Evolutionary conservation across 2,888 invertebrate species (phyloP), one percentile per base, ranked within the genome.

Genomic region (Hypercompe scribonia): DNA sequence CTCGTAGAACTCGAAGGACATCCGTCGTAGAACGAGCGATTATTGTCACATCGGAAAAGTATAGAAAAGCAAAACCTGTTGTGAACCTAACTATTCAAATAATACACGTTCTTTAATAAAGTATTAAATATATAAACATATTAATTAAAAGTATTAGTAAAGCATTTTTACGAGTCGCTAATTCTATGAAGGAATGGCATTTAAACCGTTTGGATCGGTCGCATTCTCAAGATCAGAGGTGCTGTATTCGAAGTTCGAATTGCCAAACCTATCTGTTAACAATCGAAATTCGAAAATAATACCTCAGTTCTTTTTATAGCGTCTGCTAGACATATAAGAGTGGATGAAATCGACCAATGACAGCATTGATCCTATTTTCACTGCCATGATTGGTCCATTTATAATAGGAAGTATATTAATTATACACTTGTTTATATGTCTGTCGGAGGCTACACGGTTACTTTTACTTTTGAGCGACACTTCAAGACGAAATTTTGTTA

Each of bases 381-480:
- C 95, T 95, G 95, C 94, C 95, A 93, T 95, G 94, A 94, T 95
- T 95, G 95, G 95, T 95, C 95, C 94, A 92, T 95, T 94, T 95
- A 92, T 90, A 84, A 90, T 93, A 95, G 92, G 91, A 90, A 90
- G 81, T 90, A 88, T 91, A 88, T 87, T 90, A 88, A 85, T 87
- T 92, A 91, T 92, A 94, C 94, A 94, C 95, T 92, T 92, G 93
- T 93, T 95, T 93, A 94, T 95, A 94, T 95, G 94, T 95, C 95
- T 94, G 92, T 93, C 94, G 94, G 94, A 94, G 92, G 94, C 94
- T 94, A 91, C 92, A 91, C 90, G 93, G 93, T 93, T 92, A 93
- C 90, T 87, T 84, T 86, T 86, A 90, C 93, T 93, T 94, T 95
- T 95, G 95, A 95, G 95, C 95, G 94, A 95, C 95, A 95, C 94